Conservation (phyloP, 1,140 invertebrate species). For the Maniola jurtina region DNA sequence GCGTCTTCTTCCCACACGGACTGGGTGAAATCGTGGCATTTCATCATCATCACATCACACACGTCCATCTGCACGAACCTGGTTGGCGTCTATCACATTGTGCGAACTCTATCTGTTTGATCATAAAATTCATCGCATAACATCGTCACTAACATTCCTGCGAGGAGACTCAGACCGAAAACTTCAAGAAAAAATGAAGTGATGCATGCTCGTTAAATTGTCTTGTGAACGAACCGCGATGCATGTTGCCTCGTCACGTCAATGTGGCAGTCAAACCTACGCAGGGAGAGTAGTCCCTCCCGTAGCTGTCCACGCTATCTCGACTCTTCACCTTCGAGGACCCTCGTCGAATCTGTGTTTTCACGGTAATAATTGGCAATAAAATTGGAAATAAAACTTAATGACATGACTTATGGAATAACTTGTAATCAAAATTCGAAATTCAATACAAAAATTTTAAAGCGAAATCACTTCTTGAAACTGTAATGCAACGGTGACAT, state of each 20-base stretch:
- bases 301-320: slow-evolving; percentile 22
- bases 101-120: slow-evolving; percentile 47
- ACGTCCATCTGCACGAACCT: slow-evolving; percentile 67
- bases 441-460: slow-evolving; percentile 14
- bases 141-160: slow-evolving; percentile 51
- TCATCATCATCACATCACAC: slow-evolving; percentile 53
- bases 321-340: slow-evolving; percentile 24
- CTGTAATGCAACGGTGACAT: slow-evolving; percentile 2
- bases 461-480: background rate
- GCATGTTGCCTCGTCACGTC: slow-evolving; percentile 54
- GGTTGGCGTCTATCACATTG: slow-evolving; percentile 50
- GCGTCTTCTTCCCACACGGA: slow-evolving; percentile 63
- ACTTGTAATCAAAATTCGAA: slow-evolving; percentile 32
- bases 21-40: slow-evolving; percentile 64
- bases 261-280: slow-evolving; percentile 36
- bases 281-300: slow-evolving; percentile 33
- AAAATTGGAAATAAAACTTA: slow-evolving; percentile 24
- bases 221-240: slow-evolving; percentile 47
- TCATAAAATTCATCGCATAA: slow-evolving; percentile 63
- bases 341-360: slow-evolving; percentile 37
- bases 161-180: slow-evolving; percentile 39
- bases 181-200: slow-evolving; percentile 51
- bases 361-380: slow-evolving; percentile 34
- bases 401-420: background rate
- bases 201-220: slow-evolving; percentile 58